Evolutionary conservation across 2,113 vertebrate genomes (phyloP).

Genomic region (Sciurus niger): DNA sequence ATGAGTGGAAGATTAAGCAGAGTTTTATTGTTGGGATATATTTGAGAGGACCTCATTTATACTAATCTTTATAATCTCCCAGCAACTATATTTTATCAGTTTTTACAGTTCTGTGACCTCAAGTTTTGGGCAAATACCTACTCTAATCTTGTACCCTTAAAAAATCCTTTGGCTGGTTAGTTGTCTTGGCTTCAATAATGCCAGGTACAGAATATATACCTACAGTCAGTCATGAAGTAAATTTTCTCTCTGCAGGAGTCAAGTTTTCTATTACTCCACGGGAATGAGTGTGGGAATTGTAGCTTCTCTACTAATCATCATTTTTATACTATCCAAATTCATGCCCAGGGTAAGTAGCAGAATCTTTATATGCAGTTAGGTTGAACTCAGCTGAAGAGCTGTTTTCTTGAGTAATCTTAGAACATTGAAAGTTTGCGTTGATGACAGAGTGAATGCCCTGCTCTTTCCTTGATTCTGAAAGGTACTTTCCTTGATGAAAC

Average conservation of each 20-base stretch:
- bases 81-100: background rate
- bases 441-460: slow-evolving; percentile 5
- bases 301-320: slow-evolving; percentile 95
- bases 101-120: slow-evolving; percentile 14
- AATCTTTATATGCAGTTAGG: background rate
- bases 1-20: background rate
- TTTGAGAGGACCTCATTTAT: background rate
- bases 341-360: slow-evolving; percentile 93
- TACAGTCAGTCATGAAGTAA: slow-evolving; percentile 20
- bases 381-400: background rate
- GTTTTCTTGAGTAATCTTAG: background rate
- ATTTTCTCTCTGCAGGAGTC: slow-evolving; percentile 91
- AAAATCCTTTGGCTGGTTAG: background rate
- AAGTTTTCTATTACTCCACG: slow-evolving; percentile 95
- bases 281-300: slow-evolving; percentile 96
- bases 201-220: background rate
- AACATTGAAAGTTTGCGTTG: slow-evolving; percentile 32
- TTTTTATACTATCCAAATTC: slow-evolving; percentile 94
- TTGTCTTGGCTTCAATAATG: slow-evolving; percentile 54
- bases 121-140: background rate
- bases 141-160: slow-evolving; percentile 6
- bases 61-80: background rate
- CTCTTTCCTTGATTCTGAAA: slow-evolving; percentile 60
- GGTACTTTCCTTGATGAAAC: slow-evolving; percentile 46
- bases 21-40: background rate